Conservation (phyloP, 2,888 invertebrate species). For the Byasa hedistus region DNA sequence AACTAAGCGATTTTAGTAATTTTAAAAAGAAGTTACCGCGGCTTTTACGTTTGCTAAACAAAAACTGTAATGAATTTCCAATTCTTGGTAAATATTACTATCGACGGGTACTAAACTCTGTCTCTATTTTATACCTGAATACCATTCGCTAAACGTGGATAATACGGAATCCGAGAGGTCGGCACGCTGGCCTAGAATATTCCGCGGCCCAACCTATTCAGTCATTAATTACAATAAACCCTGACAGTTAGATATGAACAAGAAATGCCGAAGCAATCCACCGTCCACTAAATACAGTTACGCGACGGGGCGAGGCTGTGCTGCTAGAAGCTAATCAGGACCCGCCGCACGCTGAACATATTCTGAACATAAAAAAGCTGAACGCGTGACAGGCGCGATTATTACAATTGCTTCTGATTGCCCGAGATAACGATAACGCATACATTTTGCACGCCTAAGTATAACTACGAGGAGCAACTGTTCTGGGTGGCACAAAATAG, state of each 20-base stretch:
- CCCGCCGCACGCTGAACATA: neutral
- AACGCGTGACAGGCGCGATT: slow-evolving; percentile 16
- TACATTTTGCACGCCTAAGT: slow-evolving; percentile 1
- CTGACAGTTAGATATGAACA: slow-evolving; percentile 10
- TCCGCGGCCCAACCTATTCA: slow-evolving; percentile 4
- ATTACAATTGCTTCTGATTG: slow-evolving; percentile 14
- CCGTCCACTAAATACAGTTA: slow-evolving; percentile 15
- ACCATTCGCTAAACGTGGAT: no score
- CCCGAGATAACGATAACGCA: neutral
- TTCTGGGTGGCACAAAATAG: no score
- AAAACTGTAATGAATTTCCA: no score
- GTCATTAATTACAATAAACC: slow-evolving; percentile 22
- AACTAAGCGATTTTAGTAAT: no score
- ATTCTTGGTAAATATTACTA: no score
- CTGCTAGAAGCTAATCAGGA: slow-evolving; percentile 4
- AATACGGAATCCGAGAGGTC: no score
- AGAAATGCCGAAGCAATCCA: slow-evolving; percentile 17
- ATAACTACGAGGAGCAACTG: no score
- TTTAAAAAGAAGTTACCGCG: no score
- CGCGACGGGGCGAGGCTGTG: no score
- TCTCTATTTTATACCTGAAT: no score
- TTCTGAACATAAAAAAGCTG: slow-evolving; percentile 17
- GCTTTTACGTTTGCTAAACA: no score
- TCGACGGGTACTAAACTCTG: no score
- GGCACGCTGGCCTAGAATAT: neutral